Percentiles rank a stretch among this genome's conserved stretches.
phyloP scores from a whole-genome alignment of 2,113 vertebrate species.

The Chrysochloris asiatica region DNA sequence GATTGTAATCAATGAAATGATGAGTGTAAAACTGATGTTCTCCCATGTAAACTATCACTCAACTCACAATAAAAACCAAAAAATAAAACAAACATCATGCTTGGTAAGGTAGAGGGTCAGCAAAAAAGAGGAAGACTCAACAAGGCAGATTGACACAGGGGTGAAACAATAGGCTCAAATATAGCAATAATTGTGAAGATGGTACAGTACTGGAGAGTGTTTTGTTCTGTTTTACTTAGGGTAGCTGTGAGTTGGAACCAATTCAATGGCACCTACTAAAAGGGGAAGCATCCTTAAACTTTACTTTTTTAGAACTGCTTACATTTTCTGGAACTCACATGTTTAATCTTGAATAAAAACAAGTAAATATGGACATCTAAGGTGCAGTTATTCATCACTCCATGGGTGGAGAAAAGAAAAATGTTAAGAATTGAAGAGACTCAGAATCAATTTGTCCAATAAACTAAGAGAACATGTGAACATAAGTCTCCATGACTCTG shows the following conservation, averaged over 20 bases:
- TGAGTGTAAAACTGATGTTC: too few species aligned
- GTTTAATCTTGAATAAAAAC: slow-evolving; percentile 28
- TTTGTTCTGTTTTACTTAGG: background rate
- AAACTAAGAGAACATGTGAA: too few species aligned
- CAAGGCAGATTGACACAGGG: background rate
- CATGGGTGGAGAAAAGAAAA: too few species aligned
- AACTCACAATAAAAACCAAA: too few species aligned
- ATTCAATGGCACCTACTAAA: background rate
- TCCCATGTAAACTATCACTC: too few species aligned
- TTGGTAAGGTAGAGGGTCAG: background rate
- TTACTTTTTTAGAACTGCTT: background rate
- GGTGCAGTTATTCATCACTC: too few species aligned
- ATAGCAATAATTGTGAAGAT: background rate
- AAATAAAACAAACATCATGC: too few species aligned
- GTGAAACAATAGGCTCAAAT: background rate
- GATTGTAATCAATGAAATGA: too few species aligned
- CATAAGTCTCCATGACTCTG: too few species aligned
- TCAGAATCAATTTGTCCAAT: too few species aligned
- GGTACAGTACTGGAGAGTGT: background rate
- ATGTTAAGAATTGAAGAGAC: too few species aligned
- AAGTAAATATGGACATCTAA: too few species aligned
- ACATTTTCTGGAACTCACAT: background rate
- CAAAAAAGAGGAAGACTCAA: background rate
- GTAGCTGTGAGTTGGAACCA: background rate
- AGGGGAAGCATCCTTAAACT: background rate